phyloP scores from a whole-genome alignment of 1,140 invertebrate genomes.

The Solenopsis fugax region DNA sequence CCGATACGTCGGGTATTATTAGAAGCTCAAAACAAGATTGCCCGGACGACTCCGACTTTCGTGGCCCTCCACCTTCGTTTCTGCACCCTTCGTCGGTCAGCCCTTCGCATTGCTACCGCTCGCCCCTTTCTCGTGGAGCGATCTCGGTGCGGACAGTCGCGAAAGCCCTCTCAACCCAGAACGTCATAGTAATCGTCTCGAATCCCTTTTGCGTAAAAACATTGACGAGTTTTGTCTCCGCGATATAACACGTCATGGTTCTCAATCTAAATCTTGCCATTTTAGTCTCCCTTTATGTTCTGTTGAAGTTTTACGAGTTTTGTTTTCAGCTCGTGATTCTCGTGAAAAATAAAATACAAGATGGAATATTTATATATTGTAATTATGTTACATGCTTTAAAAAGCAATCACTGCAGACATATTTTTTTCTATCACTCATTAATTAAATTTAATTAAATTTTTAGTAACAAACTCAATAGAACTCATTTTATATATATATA shows the following conservation, averaged over 20 bases:
- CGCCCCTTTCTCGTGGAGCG: slow-evolving; percentile 5
- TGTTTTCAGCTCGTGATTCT: background rate
- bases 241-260: slow-evolving; percentile 33
- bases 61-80: slow-evolving; percentile 55
- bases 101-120: slow-evolving; percentile 36
- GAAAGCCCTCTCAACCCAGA: slow-evolving; percentile 4
- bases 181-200: slow-evolving; percentile 57
- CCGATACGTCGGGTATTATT: slow-evolving; percentile 74
- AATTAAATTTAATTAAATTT: background rate
- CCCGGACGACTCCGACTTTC: slow-evolving; percentile 51
- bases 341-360: no score
- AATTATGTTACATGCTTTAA: no score
- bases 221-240: slow-evolving; percentile 51
- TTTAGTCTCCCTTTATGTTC: background rate
- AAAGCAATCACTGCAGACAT: background rate
- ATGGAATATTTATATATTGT: background rate
- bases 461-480: background rate
- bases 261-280: slow-evolving; percentile 24
- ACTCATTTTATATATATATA: no score
- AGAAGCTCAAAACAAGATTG: slow-evolving; percentile 76
- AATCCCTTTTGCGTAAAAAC: slow-evolving; percentile 60
- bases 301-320: background rate
- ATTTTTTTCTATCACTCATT: background rate
- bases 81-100: slow-evolving; percentile 58
- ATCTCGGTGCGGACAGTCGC: slow-evolving; percentile 49